A percentile compares a stretch with the other conserved stretches of the same genome.
Conservation (phyloP, 2,113 vertebrate species). For the Dipodomys stephensi region DNA sequence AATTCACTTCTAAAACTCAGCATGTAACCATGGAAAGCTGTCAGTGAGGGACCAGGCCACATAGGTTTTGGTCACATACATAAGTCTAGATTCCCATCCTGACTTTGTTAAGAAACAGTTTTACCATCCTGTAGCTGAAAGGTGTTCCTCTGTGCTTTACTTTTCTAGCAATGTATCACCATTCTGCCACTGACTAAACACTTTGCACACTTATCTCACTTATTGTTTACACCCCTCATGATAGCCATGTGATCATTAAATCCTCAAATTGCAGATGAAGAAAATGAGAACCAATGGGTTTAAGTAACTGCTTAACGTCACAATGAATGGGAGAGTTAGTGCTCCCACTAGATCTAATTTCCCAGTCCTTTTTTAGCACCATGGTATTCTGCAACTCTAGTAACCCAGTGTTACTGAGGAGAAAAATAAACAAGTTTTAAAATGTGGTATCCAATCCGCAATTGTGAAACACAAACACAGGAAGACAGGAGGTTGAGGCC, state of each 20-base stretch:
- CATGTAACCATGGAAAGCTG: too few relatives aligned
- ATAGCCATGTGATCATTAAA: too few relatives aligned
- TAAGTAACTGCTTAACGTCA: slow-evolving; percentile 3
- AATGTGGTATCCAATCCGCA: neutral
- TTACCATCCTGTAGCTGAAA: neutral
- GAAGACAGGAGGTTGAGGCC: neutral
- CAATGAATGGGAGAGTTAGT: neutral
- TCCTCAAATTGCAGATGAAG: neutral
- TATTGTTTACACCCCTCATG: too few relatives aligned
- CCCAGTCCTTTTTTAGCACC: neutral
- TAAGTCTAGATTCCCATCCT: neutral
- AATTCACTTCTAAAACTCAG: neutral
- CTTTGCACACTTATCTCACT: neutral
- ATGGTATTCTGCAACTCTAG: neutral
- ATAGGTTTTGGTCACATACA: rapidly evolving
- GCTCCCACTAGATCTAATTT: neutral
- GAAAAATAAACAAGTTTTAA: neutral
- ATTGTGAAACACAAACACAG: neutral
- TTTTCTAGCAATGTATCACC: neutral
- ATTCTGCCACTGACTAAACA: neutral
- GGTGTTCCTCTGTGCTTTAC: neutral
- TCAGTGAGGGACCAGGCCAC: too few relatives aligned
- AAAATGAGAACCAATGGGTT: neutral
- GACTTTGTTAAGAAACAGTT: neutral
- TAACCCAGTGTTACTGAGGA: neutral